Percentiles rank a stretch among this genome's conserved stretches.
Evolutionary conservation across 2,113 vertebrate species (phyloP).

Genomic region (Micromys minutus): DNA sequence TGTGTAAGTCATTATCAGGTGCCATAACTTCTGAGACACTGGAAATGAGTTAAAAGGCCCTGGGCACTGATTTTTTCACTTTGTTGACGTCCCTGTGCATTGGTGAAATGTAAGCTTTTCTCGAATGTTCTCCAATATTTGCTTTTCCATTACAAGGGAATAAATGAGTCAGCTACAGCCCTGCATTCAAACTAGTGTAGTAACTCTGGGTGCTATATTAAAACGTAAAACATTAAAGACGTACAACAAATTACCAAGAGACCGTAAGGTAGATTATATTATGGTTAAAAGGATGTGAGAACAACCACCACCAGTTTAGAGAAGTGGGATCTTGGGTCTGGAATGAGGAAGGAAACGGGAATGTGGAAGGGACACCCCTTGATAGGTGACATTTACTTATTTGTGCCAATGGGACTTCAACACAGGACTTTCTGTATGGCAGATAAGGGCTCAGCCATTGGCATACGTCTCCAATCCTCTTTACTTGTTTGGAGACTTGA

Average conservation of each 20-base stretch:
- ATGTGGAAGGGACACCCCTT: background rate
- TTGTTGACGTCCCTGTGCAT: background rate
- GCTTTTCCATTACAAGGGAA: background rate
- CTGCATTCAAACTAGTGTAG: background rate
- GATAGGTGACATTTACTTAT: background rate
- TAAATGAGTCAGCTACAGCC: background rate
- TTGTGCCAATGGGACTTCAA: background rate
- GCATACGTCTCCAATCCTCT: background rate
- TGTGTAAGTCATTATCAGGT: background rate
- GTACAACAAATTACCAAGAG: background rate
- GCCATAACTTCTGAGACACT: background rate
- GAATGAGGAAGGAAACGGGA: background rate
- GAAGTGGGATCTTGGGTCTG: background rate
- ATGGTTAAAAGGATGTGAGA: background rate
- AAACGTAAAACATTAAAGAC: background rate
- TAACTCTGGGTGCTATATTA: background rate
- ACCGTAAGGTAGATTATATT: background rate
- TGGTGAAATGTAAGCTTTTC: background rate
- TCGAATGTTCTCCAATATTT: background rate
- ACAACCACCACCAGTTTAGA: background rate
- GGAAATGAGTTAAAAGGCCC: background rate
- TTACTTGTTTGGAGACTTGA: background rate
- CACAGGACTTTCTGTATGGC: too few relatives aligned
- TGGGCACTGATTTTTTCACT: background rate
- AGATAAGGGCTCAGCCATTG: background rate